These are phyloP conservation scores for Melitaea athalia DNA, from an alignment of 2,888 invertebrate genomes.

Conservation along the genomic window DNA sequence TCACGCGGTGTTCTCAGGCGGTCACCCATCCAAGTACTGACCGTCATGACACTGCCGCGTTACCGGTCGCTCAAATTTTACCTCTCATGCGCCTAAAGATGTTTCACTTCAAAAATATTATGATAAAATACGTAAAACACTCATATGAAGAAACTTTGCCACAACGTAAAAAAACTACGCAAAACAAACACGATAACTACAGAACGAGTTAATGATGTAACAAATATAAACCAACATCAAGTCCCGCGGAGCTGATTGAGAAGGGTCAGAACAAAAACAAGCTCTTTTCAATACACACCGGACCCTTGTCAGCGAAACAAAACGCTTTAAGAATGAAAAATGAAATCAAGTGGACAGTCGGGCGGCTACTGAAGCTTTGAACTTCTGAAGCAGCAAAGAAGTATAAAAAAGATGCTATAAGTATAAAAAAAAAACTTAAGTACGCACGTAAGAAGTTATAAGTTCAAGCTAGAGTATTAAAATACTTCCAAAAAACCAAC, in stretches of 20 bases:
- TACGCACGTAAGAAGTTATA: no score
- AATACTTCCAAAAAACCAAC: no score
- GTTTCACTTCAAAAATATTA: no score
- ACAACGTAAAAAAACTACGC: neutral
- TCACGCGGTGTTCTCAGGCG: no score
- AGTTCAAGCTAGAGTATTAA: no score
- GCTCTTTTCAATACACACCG: constrained; percentile 66
- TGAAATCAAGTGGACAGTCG: constrained; percentile 77
- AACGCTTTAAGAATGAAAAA: constrained; percentile 78
- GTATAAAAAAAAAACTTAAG: neutral
- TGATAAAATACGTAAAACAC: neutral
- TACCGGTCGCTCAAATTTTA: no score
- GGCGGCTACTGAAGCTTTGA: constrained; percentile 42
- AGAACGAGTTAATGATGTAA: constrained; percentile 68
- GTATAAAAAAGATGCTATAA: neutral
- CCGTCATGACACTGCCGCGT: no score
- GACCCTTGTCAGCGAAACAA: constrained; percentile 76
- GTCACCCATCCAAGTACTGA: no score
- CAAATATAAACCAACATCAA: constrained; percentile 45
- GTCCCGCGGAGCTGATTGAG: constrained; percentile 63
- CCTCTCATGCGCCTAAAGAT: no score
- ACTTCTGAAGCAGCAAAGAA: constrained; percentile 38
- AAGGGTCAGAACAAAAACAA: constrained; percentile 66
- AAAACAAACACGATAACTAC: constrained; percentile 16
- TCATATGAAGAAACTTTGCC: neutral